Conservation (phyloP, 53 echinoderm and acorn worm species). For the Echinometra lucunter region DNA sequence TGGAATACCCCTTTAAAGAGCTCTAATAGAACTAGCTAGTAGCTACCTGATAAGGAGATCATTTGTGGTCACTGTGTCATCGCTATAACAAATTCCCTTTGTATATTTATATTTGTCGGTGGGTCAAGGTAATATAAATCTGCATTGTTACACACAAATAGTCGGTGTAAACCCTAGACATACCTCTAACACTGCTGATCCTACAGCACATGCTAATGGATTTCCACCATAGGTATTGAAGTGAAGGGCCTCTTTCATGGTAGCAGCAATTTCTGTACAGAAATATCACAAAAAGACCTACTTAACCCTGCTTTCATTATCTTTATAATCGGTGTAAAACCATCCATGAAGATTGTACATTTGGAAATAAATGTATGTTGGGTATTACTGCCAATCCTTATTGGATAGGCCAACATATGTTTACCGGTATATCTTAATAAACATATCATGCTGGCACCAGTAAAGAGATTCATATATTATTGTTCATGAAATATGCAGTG, state of each 20-base stretch:
- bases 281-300: background rate
- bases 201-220: slow-evolving; percentile 95
- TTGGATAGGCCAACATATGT: background rate
- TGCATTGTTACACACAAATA: too few species aligned
- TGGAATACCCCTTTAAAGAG: too few species aligned
- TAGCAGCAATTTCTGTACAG: slow-evolving; percentile 85
- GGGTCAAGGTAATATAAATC: too few species aligned
- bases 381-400: background rate
- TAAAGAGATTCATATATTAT: too few species aligned
- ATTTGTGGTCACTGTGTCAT: too few species aligned
- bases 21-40: too few species aligned
- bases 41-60: too few species aligned
- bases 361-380: too few species aligned
- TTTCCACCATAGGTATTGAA: slow-evolving; percentile 98
- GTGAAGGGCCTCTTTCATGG: slow-evolving; percentile 82
- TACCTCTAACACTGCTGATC: slow-evolving; percentile 95
- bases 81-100: too few species aligned
- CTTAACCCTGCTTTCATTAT: background rate
- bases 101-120: too few species aligned
- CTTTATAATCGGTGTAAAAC: background rate
- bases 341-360: background rate
- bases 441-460: background rate
- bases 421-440: background rate
- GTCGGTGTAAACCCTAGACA: slow-evolving; percentile 4
- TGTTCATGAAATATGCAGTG: too few species aligned